These are phyloP conservation scores for Hiodon alosoides DNA, from an alignment of 2,113 vertebrate genomes.

Conservation along the genomic window DNA sequence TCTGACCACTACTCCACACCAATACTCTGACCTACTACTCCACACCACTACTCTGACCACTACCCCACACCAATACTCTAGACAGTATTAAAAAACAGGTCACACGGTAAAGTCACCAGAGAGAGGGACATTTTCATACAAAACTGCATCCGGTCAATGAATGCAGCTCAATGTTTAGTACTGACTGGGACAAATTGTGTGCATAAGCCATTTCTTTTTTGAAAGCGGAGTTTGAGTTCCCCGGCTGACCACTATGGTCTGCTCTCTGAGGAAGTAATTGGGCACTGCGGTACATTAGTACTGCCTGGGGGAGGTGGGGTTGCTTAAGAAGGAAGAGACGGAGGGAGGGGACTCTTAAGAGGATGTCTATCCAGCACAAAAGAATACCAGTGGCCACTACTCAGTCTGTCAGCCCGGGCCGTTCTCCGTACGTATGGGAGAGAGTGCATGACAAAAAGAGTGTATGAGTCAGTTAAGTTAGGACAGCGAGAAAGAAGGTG, in stretches of 20 bases:
- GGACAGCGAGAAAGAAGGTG: no score
- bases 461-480: no score
- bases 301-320: not conserved
- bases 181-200: not conserved
- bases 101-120: no score
- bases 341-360: not conserved
- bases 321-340: not conserved
- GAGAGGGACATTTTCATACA: no score
- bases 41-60: no score
- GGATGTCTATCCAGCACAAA: not conserved
- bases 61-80: no score
- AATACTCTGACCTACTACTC: no score
- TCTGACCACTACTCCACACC: no score
- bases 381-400: not conserved
- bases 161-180: not conserved
- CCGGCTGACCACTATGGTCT: not conserved
- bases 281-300: not conserved
- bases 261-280: slow-evolving; percentile 3
- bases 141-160: not conserved
- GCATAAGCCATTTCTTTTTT: not conserved
- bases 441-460: not conserved
- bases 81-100: no score
- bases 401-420: not conserved
- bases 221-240: not conserved
- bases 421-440: not conserved